A percentile compares a stretch with the other conserved stretches of the same genome.
phyloP scores from a whole-genome alignment of 2,797 vertebrate genomes.

The Myotis vivesi region DNA sequence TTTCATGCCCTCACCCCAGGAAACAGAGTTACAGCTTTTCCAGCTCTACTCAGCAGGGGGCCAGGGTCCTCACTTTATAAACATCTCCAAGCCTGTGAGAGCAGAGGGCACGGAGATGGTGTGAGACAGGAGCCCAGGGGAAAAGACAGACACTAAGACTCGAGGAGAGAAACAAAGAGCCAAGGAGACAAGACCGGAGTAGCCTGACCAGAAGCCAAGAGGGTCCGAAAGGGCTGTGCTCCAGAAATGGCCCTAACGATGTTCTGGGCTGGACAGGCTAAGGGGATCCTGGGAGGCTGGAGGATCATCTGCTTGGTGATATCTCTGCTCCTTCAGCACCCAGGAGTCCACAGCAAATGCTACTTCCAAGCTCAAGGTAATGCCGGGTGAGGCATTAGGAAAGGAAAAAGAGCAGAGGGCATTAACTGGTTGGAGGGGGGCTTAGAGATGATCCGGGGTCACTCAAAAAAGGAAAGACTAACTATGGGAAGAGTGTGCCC shows the following conservation, averaged over 20 bases:
- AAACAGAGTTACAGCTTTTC: constrained; percentile 88
- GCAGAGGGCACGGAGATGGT: constrained; percentile 79
- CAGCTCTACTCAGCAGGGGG: constrained; percentile 86
- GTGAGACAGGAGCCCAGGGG: constrained; percentile 85
- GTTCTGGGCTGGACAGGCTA: constrained; percentile 65
- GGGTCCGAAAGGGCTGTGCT: constrained; percentile 14
- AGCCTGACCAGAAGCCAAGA: constrained; percentile 68
- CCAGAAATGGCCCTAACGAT: constrained; percentile 58
- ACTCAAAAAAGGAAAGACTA: not conserved
- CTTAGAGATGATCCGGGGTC: not conserved
- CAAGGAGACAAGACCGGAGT: constrained; percentile 36
- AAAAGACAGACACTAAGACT: constrained; percentile 62
- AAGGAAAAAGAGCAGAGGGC: not conserved
- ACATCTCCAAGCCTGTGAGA: constrained; percentile 83
- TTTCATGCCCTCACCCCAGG: constrained; percentile 93
- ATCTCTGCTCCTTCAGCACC: constrained; percentile 79
- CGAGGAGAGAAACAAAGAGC: constrained; percentile 64
- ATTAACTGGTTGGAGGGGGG: not conserved
- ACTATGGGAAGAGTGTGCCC: not conserved
- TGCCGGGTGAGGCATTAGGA: not conserved
- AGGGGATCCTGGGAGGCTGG: constrained; percentile 54
- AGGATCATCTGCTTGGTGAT: constrained; percentile 75
- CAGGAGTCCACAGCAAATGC: constrained; percentile 80
- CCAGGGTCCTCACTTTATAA: constrained; percentile 90
- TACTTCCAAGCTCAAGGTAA: constrained; percentile 86